Evolutionary conservation across 1,140 invertebrate genomes (phyloP).

Genomic region (Hyles vespertilio): DNA sequence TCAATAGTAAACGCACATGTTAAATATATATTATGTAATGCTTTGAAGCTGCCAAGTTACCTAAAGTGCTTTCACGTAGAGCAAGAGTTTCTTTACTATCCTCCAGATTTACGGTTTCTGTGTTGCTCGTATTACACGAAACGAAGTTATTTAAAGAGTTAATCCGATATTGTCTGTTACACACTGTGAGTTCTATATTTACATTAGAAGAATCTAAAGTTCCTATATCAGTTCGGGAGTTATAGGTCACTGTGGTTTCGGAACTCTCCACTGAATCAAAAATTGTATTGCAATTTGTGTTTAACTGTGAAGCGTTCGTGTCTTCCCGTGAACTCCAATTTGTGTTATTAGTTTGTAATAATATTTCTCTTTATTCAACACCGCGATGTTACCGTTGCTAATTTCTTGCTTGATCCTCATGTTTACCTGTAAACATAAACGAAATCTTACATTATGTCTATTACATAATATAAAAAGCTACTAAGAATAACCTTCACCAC

Average conservation of each 20-base stretch:
- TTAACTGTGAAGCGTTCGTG: slow-evolving; percentile 30
- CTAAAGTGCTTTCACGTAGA: slow-evolving; percentile 27
- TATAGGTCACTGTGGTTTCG: slow-evolving; percentile 16
- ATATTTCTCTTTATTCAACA: slow-evolving; percentile 12
- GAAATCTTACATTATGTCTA: background rate
- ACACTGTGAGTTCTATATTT: slow-evolving; percentile 35
- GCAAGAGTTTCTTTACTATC: slow-evolving; percentile 13
- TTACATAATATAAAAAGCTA: no score
- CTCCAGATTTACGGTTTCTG: slow-evolving; percentile 29
- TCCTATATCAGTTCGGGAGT: slow-evolving; percentile 10
- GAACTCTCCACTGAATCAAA: slow-evolving; percentile 17
- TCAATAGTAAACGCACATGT: no score
- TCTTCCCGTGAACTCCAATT: slow-evolving; percentile 31
- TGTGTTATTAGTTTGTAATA: slow-evolving; percentile 18
- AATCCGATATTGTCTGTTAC: slow-evolving; percentile 52
- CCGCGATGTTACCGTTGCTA: slow-evolving; percentile 55
- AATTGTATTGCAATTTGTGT: slow-evolving; percentile 34
- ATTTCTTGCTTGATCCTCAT: slow-evolving; percentile 49
- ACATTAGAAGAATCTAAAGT: slow-evolving; percentile 14
- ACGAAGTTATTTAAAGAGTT: slow-evolving; percentile 34
- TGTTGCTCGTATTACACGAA: slow-evolving; percentile 15
- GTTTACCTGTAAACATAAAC: slow-evolving; percentile 44
- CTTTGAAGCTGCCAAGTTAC: slow-evolving; percentile 15
- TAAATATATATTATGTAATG: no score
- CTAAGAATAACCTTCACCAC: no score